Base-by-base conservation (phyloP, 2,113 vertebrate genomes). In the Caracal caracal region DNA sequence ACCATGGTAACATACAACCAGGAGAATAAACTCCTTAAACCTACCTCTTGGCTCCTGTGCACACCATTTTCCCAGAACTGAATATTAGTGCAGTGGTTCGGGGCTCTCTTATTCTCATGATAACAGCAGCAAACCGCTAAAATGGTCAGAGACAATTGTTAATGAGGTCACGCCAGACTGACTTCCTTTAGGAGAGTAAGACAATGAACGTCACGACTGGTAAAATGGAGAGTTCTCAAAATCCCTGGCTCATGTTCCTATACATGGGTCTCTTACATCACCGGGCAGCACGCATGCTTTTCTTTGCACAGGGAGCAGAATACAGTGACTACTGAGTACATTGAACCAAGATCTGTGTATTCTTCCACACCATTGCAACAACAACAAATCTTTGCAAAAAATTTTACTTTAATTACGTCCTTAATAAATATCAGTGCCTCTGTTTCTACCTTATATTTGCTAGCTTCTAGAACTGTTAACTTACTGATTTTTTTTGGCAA, bases 1-100 rank as follows among this genome's bases (percentile, higher is more conserved):
- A 93, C 26, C 51, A 6, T 9, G 8, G 2, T 40, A 61, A 79
- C 0, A 0, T 17, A 49, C 0, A 2, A 40, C 4, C 26, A 49
- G 17, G 47, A 70, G 33, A 19, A n/a, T 5, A 12, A n/a, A 16
- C 7, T 37, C 11, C 47, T 17, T 7, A 20, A 16, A 65, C 95
- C 91, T 98, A 99, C 99, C 99, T 99, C 98, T 99, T 99, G 7
- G 99, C 99, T 97, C 99, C 99, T 0, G 99, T 99, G 99, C 99
- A 99, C 97, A 99, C 99, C 99, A 99, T 99, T 98, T 99, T 99
- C 47, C 99, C 99, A 83, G 99, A 99, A 97, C 99, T 99, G 98
- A 99, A 99, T 98, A 99, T 99, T 90, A 99, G 99, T 3, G 99
- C 99, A 35, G 99, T 99, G 80, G 99, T 99, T 90, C 99, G 99